Percentiles rank a stretch among this genome's conserved stretches.
These are phyloP conservation scores for Diabrotica balteata DNA, from an alignment of 2,888 invertebrate species.

Conservation along the genomic window DNA sequence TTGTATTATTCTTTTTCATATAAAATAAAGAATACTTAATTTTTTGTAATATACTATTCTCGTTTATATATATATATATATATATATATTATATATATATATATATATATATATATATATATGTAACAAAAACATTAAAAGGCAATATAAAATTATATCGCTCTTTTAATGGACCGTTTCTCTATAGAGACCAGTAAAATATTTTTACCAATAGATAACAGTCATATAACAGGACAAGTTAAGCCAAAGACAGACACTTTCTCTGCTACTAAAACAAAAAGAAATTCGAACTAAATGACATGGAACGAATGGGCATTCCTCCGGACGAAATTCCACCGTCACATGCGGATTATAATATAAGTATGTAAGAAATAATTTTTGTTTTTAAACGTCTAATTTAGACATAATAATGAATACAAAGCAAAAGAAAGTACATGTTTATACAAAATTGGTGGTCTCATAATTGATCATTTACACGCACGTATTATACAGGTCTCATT, in stretches of 20 bases:
- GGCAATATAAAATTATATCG: too few species aligned
- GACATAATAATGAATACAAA: conserved; percentile 2
- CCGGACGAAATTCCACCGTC: conserved; percentile 5
- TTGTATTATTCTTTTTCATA: too few species aligned
- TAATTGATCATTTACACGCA: conserved; percentile 18
- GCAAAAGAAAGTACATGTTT: conserved; percentile 10
- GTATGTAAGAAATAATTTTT: conserved; percentile 22
- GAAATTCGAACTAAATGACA: conserved; percentile 11
- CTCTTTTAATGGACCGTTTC: too few species aligned
- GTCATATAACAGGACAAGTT: too few species aligned
- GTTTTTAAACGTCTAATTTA: conserved; percentile 17
- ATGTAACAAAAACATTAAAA: too few species aligned
- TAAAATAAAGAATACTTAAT: too few species aligned
- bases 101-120: too few species aligned
- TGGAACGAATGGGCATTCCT: conserved; percentile 11
- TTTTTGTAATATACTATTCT: too few species aligned
- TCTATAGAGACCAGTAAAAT: too few species aligned
- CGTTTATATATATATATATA: too few species aligned
- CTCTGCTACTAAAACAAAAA: conserved; percentile 6
- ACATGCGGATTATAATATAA: conserved; percentile 20
- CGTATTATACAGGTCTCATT: conserved; percentile 10
- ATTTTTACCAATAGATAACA: too few species aligned
- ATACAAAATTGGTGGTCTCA: conserved; percentile 1
- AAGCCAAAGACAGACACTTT: conserved; percentile 1
- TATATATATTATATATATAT: too few species aligned